phyloP scores from a whole-genome alignment of 2,888 invertebrate species.

The Pristionchus japonicus region DNA sequence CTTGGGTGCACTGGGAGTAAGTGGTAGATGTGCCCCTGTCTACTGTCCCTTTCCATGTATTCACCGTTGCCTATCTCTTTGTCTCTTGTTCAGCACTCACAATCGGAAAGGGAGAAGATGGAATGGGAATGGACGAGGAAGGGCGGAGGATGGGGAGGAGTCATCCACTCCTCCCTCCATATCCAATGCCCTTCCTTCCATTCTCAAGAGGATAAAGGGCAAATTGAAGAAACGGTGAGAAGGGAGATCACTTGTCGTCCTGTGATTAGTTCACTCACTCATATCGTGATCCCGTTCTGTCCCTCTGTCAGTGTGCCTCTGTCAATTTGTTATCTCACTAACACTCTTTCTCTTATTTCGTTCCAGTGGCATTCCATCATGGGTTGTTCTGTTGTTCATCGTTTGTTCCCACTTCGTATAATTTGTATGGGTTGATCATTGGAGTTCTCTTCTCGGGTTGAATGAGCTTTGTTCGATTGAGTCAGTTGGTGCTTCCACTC shows the following conservation, averaged over 20 bases:
- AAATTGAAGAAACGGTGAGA: slow-evolving; percentile 46
- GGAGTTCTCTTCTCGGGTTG: neutral
- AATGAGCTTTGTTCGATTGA: slow-evolving; percentile 19
- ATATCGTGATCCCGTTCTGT: neutral
- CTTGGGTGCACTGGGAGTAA: neutral
- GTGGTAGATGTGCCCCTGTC: neutral
- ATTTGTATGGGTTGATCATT: neutral
- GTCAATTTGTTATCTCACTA: neutral
- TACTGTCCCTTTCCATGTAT: neutral
- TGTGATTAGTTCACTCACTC: slow-evolving; percentile 5
- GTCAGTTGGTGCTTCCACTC: neutral
- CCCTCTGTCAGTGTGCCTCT: slow-evolving; percentile 16
- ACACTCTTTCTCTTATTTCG: neutral
- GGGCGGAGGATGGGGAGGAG: slow-evolving; percentile 7
- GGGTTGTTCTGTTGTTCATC: neutral
- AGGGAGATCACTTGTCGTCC: neutral
- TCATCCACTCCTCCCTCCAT: slow-evolving; percentile 1
- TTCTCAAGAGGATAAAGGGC: slow-evolving; percentile 31
- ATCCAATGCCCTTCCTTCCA: slow-evolving; percentile 38
- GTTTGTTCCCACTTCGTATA: neutral
- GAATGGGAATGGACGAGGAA: neutral
- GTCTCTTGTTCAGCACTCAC: slow-evolving; percentile 17
- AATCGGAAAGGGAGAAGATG: neutral
- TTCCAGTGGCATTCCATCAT: neutral
- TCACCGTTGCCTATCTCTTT: slow-evolving; percentile 13